Conservation (phyloP, 2,888 invertebrate genomes). For the Metallyticus violacea region DNA sequence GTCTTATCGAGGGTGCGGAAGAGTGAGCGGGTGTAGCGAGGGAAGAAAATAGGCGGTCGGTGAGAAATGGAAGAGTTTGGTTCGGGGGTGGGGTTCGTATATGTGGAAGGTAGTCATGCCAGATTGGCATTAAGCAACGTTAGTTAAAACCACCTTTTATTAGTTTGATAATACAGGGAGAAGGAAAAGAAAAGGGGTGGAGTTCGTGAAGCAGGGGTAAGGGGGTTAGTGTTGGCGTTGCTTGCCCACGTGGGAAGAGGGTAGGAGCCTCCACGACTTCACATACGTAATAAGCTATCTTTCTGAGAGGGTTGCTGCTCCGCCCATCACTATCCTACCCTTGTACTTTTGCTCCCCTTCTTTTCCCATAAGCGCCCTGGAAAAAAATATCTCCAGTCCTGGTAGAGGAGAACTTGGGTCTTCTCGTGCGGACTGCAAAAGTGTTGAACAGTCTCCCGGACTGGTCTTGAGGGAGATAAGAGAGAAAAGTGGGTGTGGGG, state of each 20-base stretch:
- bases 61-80: background rate
- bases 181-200: background rate
- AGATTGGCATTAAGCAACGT: slow-evolving; percentile 22
- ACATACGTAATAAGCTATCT: slow-evolving; percentile 15
- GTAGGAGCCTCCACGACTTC: background rate
- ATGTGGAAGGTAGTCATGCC: slow-evolving; percentile 2
- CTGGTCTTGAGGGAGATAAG: slow-evolving; percentile 15
- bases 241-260: slow-evolving; percentile 6
- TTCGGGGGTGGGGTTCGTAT: background rate
- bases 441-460: slow-evolving; percentile 6
- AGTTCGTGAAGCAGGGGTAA: background rate
- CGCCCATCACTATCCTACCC: background rate
- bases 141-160: slow-evolving; percentile 24
- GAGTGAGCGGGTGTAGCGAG: too few species aligned
- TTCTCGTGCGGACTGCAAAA: background rate
- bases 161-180: slow-evolving; percentile 23
- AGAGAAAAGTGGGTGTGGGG: background rate
- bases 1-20: background rate
- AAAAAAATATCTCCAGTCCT: background rate
- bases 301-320: background rate
- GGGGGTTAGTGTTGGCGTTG: too few species aligned
- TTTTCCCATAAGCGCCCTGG: background rate
- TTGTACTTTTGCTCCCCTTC: background rate
- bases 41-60: background rate
- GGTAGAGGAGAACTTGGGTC: slow-evolving; percentile 5